Base-by-base conservation (phyloP, 1,140 invertebrate genomes). In the Zeugodacus cucurbitae region DNA sequence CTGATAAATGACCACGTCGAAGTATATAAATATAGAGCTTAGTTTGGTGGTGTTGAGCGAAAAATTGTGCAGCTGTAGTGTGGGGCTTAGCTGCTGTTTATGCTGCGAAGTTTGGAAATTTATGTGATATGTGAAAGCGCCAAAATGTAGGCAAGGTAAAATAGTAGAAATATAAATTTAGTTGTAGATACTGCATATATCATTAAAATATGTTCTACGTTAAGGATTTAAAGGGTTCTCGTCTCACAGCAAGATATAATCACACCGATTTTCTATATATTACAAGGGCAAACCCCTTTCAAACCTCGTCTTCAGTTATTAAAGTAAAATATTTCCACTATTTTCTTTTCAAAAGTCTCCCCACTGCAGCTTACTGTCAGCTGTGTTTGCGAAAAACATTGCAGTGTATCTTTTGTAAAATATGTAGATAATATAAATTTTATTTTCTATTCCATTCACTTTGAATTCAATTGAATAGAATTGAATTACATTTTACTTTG, bases 401-500 rank as follows among this genome's bases (percentile, higher is more conserved):
- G 11, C 22, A 26, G 14, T 82, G 20, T 22, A 82, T 82, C 74
- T 82, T 70, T 41, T 26, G 41, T 82, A 54, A 74, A 74, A 41
- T 74, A 74, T 74, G 41, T 48, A 82, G 74, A 82, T 82, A 82
- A 82, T 82, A 48, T 48, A 82, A 82, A 82, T 82, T 82, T 82
- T 82, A 82, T 82, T 82, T 82, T 82, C 74, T 37, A 82, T 82
- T 44, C 41, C 74, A 82, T 82, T 82, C 74, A 48, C 74, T 82
- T 82, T 82, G 74, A 5, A 82, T 82, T 82, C 74, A 82, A 82
- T 82, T 82, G 74, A 82, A 82, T 48, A 48, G 74, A 82, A 44
- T 82, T 82, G 74, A 82, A 82, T 82, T 82, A 82, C 74, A 82
- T 82, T 82, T 82, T 82, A 82, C 74, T 82, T 82, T 82, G 74